These are phyloP conservation scores for Phaethornis superciliosus DNA, from an alignment of 2,113 vertebrate species.

Conservation along the genomic window DNA sequence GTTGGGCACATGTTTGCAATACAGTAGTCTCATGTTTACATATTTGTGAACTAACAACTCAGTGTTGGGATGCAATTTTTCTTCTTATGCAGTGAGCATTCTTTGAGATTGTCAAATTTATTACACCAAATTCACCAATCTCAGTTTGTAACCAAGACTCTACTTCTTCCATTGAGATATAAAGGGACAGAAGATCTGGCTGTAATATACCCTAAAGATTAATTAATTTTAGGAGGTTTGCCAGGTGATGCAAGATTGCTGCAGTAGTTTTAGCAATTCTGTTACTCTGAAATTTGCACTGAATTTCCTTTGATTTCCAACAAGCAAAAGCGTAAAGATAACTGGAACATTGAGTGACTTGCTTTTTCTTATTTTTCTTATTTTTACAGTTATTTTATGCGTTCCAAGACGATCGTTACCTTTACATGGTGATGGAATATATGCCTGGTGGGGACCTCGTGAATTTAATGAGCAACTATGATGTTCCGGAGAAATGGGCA, in stretches of 20 bases:
- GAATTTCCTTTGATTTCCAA: background rate
- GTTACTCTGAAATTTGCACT: background rate
- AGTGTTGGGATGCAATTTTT: background rate
- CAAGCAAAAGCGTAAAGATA: background rate
- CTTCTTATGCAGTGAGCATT: background rate
- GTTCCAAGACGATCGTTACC: conserved; percentile 97
- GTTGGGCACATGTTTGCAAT: background rate
- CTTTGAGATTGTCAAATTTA: background rate
- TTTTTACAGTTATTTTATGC: conserved; percentile 92
- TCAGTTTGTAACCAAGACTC: background rate
- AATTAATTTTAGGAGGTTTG: background rate
- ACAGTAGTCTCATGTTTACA: background rate
- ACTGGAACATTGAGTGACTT: background rate
- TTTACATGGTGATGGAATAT: conserved; percentile 99
- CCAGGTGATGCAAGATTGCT: background rate
- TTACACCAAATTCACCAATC: background rate
- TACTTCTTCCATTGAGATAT: background rate
- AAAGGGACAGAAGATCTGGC: background rate
- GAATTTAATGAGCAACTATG: conserved; percentile 98
- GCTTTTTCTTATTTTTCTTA: background rate
- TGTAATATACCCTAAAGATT: background rate
- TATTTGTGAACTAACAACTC: background rate
- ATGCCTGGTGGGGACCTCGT: conserved; percentile 98
- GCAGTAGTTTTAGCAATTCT: background rate
- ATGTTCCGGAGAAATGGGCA: conserved; percentile 98